phyloP scores from a whole-genome alignment of 2,888 invertebrate species.

The Melieria crassipennis region DNA sequence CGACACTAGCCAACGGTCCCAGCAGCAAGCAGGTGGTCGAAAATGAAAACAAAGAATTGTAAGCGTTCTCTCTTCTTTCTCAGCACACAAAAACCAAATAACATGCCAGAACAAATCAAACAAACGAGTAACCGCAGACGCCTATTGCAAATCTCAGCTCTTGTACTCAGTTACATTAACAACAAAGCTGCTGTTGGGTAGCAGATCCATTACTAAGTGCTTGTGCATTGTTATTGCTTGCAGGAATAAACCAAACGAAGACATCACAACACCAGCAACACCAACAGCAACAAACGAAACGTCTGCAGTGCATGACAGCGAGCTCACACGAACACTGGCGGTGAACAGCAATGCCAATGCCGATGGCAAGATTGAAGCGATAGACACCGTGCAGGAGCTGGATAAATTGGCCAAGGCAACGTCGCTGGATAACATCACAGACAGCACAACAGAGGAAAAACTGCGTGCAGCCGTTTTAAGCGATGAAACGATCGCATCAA shows the following conservation, averaged over 20 bases:
- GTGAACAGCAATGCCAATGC: neutral
- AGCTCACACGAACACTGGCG: too few species aligned
- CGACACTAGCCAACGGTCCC: constrained; percentile 50
- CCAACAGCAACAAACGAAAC: constrained; percentile 31
- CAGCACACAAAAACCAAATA: constrained; percentile 1
- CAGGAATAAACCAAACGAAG: constrained; percentile 43
- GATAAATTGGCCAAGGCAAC: constrained; percentile 15
- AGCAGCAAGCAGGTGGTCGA: constrained; percentile 39
- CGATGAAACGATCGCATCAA: constrained; percentile 50
- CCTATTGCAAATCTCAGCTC: too few species aligned
- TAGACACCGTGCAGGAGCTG: neutral
- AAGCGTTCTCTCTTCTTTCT: constrained; percentile 39
- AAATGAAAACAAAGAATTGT: constrained; percentile 48
- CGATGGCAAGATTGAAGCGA: constrained; percentile 9
- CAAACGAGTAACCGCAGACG: too few species aligned
- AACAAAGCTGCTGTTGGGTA: too few species aligned
- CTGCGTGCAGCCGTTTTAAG: constrained; percentile 39
- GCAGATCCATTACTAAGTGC: too few species aligned
- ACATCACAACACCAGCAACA: constrained; percentile 39
- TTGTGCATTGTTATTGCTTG: constrained; percentile 29
- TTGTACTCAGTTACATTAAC: too few species aligned
- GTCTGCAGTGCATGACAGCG: too few species aligned
- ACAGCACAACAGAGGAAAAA: constrained; percentile 13
- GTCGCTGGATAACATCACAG: constrained; percentile 8
- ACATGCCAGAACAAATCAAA: too few species aligned